These are phyloP conservation scores for Tapirus terrestris DNA, from an alignment of 2,113 vertebrate species.

Conservation along the genomic window DNA sequence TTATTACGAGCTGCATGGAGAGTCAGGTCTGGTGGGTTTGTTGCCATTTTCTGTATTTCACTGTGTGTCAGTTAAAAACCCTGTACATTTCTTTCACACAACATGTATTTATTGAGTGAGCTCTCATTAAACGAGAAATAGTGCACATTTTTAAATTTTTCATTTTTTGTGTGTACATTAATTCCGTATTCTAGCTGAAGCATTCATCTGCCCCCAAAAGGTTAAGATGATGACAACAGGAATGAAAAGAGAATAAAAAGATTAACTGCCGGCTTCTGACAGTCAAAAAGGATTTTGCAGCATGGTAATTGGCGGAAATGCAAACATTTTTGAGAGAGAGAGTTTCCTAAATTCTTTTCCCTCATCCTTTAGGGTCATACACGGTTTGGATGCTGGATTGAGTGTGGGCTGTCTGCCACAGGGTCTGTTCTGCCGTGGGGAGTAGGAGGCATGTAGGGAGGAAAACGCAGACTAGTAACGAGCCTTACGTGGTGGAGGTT, in stretches of 20 bases:
- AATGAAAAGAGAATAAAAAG: not conserved
- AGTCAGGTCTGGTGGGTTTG: not conserved
- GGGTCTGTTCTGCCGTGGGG: not conserved
- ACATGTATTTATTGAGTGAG: not conserved
- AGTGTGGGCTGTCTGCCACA: not conserved
- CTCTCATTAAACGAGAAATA: not conserved
- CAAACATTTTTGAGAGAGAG: not conserved
- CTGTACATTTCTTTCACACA: not conserved
- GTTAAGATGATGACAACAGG: not conserved
- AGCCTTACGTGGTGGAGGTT: not conserved
- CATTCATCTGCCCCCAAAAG: not conserved
- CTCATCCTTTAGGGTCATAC: not conserved
- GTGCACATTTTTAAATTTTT: not conserved
- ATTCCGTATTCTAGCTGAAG: not conserved
- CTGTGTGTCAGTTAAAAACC: not conserved
- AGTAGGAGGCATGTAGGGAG: not conserved
- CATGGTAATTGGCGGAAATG: not conserved
- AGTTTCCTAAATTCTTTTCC: not conserved
- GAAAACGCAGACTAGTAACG: not conserved
- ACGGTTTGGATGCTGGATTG: not conserved
- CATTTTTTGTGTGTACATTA: not conserved
- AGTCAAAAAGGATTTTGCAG: not conserved
- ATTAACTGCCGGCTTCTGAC: not conserved
- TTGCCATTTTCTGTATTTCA: conserved; percentile 4
- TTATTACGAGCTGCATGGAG: not conserved